Base-by-base conservation (phyloP, 1,140 invertebrate species). In the Drosophila hydei region DNA sequence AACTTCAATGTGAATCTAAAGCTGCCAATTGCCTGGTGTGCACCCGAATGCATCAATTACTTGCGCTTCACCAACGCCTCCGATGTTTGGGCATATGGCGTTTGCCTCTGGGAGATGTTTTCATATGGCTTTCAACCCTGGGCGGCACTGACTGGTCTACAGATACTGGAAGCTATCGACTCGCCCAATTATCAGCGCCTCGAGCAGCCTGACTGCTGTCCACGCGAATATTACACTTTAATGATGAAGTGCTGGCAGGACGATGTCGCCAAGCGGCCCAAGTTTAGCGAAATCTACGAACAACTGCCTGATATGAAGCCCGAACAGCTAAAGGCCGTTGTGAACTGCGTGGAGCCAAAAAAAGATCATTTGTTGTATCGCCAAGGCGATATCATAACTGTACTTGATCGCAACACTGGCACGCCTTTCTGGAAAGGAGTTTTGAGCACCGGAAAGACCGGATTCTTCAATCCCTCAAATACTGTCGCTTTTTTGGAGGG, bases 91-190 rank as follows among this genome's bases (percentile, higher is more conserved):
- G 97, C 98, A 0, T 99, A 96, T 92, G 98, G 96, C 8, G 98
- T 99, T 0, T 98, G 98, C n/a, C 92, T 99, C 0, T 99, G 98
- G 98, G 99, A 99, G 92, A 98, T 99, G 96, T 99, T 99, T 90
- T 97, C 97, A 9, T 99, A 99, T 89, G 98, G 98, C 8, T 98
- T 98, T 89, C 98, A 99, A 92, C 98, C 98, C 0, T 99, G 98
- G 98, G 96, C 97, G 0, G 98, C 97, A 0, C 93, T 98, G 19
- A 98, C 97, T 0, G 98, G 98, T 0, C 96, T 98, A 77, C 96
- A 99, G 93, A 99, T 99, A 72, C 92, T 99, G 1, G 97, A 99
- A 90, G 96, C 97, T 0, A 98, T 99, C 55, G 98, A 99, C 92
- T 95, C 96, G 62, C 98, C 98, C 2, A 97, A 97, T 85, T 97